phyloP scores from a whole-genome alignment of 2,797 vertebrate genomes.

The Cuculus canorus region DNA sequence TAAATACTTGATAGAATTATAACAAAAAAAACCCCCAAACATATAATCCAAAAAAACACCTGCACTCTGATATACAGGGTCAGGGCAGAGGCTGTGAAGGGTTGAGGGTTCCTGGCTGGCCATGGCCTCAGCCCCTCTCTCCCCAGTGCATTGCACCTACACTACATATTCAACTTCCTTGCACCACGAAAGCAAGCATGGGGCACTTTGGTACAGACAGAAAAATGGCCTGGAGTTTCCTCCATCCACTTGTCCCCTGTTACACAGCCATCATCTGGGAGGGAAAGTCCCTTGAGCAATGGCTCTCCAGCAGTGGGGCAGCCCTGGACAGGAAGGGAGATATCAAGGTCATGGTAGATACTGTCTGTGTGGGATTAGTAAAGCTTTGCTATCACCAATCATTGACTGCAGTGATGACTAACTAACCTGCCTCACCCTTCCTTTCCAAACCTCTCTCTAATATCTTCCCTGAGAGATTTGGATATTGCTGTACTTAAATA shows the following conservation, averaged over 20 bases:
- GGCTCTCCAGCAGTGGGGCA: background rate
- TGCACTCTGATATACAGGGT: background rate
- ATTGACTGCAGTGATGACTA: background rate
- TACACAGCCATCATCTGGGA: accelerated
- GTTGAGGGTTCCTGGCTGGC: background rate
- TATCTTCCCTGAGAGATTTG: background rate
- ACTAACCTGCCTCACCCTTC: background rate
- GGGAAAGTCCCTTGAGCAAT: background rate
- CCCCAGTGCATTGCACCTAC: too few relatives aligned
- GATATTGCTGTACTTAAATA: background rate
- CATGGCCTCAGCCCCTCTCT: background rate
- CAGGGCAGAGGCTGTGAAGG: background rate
- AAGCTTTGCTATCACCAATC: background rate
- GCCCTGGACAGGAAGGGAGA: accelerated
- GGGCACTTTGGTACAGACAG: background rate
- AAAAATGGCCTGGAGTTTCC: background rate
- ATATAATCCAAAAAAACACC: background rate
- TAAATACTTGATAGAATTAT: background rate
- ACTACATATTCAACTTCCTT: background rate
- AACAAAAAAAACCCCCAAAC: too few relatives aligned
- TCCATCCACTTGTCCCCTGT: background rate
- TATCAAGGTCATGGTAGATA: background rate
- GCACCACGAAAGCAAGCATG: background rate
- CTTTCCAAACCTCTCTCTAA: background rate
- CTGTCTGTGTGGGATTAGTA: background rate